A percentile compares a stretch with the other conserved stretches of the same genome.
phyloP scores from a whole-genome alignment of 2,888 invertebrate genomes.

The Lasioglossum pauxillum region DNA sequence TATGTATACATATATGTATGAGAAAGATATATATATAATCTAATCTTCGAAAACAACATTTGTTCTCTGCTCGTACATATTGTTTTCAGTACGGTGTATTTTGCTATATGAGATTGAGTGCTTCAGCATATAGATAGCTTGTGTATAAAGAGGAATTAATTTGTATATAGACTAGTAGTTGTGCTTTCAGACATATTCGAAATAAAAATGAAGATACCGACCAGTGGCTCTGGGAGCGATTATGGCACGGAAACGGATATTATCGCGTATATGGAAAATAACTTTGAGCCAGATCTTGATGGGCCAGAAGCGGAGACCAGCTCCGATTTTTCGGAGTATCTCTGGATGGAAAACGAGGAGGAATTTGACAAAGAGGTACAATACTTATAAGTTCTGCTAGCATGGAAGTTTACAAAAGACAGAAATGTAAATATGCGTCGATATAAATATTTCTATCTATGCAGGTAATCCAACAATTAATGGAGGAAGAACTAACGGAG shows the following conservation, averaged over 20 bases:
- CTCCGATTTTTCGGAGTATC: slow-evolving; percentile 93
- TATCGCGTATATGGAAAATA: slow-evolving; percentile 79
- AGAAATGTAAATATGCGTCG: neutral
- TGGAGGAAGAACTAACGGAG: slow-evolving; percentile 95
- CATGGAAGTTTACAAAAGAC: neutral
- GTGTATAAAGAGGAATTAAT: neutral
- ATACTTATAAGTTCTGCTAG: slow-evolving; percentile 49
- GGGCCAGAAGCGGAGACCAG: slow-evolving; percentile 85
- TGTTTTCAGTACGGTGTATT: neutral
- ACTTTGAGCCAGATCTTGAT: slow-evolving; percentile 81
- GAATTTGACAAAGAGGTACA: slow-evolving; percentile 95
- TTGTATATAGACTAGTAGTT: slow-evolving; percentile 49
- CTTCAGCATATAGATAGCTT: neutral
- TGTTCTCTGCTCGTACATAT: neutral
- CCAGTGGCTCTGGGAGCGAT: slow-evolving; percentile 82
- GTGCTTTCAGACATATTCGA: slow-evolving; percentile 69
- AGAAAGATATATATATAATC: neutral
- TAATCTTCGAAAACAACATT: neutral
- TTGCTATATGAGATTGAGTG: neutral
- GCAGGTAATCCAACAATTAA: slow-evolving; percentile 93
- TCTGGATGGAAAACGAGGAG: slow-evolving; percentile 98
- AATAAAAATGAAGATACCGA: slow-evolving; percentile 84
- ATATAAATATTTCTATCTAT: slow-evolving; percentile 24
- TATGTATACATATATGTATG: neutral
- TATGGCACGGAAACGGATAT: slow-evolving; percentile 82